phyloP scores from a whole-genome alignment of 2,888 invertebrate genomes.

The Allygus modestus region DNA sequence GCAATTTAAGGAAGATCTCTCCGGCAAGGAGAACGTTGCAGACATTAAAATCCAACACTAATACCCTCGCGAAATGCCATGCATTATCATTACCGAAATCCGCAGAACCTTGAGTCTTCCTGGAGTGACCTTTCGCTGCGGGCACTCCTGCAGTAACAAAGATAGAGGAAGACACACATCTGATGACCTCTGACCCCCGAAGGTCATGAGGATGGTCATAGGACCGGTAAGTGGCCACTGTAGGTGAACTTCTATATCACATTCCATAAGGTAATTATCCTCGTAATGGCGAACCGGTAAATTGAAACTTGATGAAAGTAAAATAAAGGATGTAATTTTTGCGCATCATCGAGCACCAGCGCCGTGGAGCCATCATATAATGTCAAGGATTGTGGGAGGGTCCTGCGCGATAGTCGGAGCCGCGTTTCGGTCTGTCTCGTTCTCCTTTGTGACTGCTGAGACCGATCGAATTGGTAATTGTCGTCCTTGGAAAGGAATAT shows the following conservation, averaged over 20 bases:
- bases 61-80: slow-evolving; percentile 18
- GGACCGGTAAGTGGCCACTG: not conserved
- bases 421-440: not conserved
- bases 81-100: slow-evolving; percentile 38
- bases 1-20: too few relatives aligned
- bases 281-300: not conserved
- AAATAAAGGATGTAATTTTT: slow-evolving; percentile 43
- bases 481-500: not conserved
- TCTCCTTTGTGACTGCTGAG: slow-evolving; percentile 1
- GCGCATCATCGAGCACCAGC: slow-evolving; percentile 32
- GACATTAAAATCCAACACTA: not conserved
- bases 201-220: not conserved
- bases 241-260: not conserved
- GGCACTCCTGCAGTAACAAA: slow-evolving; percentile 12
- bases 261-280: not conserved
- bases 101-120: not conserved
- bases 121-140: slow-evolving; percentile 19
- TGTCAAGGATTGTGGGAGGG: slow-evolving; percentile 49
- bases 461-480: not conserved
- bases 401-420: not conserved
- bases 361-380: not conserved
- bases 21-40: not conserved
- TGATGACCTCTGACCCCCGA: slow-evolving; percentile 8
- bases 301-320: slow-evolving; percentile 52
- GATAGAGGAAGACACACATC: slow-evolving; percentile 28